Base-by-base conservation (phyloP, 2,888 invertebrate species). In the Yponomeuta cagnagella region DNA sequence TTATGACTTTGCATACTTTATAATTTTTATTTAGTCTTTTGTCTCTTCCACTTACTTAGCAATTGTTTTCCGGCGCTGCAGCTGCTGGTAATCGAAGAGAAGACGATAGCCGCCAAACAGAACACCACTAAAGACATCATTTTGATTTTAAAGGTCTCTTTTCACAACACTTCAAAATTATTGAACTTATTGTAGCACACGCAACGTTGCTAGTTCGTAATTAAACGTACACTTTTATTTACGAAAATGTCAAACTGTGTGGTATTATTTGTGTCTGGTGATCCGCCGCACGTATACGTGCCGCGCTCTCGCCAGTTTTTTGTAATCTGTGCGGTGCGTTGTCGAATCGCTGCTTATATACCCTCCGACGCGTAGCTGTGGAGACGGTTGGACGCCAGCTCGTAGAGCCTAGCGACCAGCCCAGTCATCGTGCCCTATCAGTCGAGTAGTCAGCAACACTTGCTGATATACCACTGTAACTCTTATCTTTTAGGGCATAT, bases 61-160 rank as follows among this genome's bases (percentile, higher is more conserved):
- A 92, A 81, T 79, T 86, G 88, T 78, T 90, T 92, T 82, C 92
- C 92, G 77, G 81, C 80, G 74, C 88, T 85, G 77, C 92, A 91
- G 77, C 92, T 89, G 86, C 89, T 89, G 88, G 90, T 85, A 77
- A 86, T 79, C 77, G 88, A 70, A 1, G 73, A 80, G 74, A 79
- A 75, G 74, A 90, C 82, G 78, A 88, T 76, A 80, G 82, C 86
- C 84, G 91, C 89, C 88, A 90, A 83, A 88, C 91, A 86, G 85
- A 92, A 89, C 88, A 91, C 89, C 91, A 92, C 91, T 92, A 91
- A 89, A 89, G 89, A 79, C 81, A 88, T 87, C 91, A 91, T 91
- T 74, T 84, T 88, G 69, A 63, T 75, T 73, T 79, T 77, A 77
- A 79, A 78, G 81, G 81, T 86, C 81, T 80, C 77, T 84, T 69